These are phyloP conservation scores for Salvelinus fontinalis DNA, from an alignment of 2,113 vertebrate genomes.

Conservation along the genomic window DNA sequence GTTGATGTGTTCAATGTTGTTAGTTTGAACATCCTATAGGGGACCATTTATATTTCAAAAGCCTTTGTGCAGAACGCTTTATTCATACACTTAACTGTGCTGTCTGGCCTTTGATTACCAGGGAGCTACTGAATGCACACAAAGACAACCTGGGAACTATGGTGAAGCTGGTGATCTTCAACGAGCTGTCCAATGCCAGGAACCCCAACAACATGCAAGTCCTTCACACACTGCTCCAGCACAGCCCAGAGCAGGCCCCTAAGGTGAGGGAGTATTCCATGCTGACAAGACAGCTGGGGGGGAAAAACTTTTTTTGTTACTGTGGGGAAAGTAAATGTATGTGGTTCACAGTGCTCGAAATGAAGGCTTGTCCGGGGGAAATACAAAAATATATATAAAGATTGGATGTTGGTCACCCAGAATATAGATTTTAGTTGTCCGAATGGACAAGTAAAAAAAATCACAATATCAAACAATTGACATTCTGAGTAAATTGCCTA, in stretches of 20 bases:
- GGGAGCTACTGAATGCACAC: slow-evolving; percentile 92
- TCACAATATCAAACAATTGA: no score
- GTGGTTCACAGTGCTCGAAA: no score
- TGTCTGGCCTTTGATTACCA: slow-evolving; percentile 47
- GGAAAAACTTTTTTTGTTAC: no score
- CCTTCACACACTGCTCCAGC: slow-evolving; percentile 91
- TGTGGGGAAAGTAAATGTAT: no score
- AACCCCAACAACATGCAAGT: slow-evolving; percentile 99
- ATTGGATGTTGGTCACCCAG: no score
- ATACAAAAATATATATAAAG: no score
- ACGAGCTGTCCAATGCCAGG: slow-evolving; percentile 93
- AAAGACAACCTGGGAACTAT: slow-evolving; percentile 94
- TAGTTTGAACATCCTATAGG: neutral
- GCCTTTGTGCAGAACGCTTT: neutral
- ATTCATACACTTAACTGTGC: neutral
- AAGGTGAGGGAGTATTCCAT: slow-evolving; percentile 76
- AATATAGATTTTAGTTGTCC: no score
- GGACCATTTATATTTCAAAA: no score
- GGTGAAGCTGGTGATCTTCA: slow-evolving; percentile 97
- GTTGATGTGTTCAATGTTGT: no score
- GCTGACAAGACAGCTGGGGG: neutral
- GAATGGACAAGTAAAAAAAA: no score
- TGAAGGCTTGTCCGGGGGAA: no score
- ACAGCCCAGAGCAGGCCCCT: slow-evolving; percentile 92
- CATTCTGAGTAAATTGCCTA: no score